Conservation (phyloP, 2,888 invertebrate genomes). For the Steinernema hermaphroditum region DNA sequence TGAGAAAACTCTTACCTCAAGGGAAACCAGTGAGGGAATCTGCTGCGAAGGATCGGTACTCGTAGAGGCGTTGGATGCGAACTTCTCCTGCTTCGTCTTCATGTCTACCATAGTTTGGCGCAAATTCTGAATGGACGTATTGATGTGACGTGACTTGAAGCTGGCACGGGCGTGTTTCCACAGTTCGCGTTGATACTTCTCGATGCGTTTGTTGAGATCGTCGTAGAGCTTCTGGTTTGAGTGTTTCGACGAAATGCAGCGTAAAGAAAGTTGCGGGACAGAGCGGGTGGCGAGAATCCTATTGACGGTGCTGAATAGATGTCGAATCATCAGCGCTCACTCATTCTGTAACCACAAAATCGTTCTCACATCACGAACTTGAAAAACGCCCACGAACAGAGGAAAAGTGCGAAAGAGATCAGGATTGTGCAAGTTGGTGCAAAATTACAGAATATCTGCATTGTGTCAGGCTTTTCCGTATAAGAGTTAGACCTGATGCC, state of each 20-base stretch:
- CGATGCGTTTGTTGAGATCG: constrained; percentile 33
- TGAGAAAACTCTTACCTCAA: neutral
- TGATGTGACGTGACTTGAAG: constrained; percentile 45
- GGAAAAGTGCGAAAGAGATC: too few relatives aligned
- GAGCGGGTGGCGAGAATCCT: neutral
- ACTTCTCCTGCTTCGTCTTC: constrained; percentile 45
- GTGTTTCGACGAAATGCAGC: neutral
- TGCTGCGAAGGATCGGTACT: neutral
- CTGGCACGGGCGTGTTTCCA: constrained; percentile 34
- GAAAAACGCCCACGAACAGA: too few relatives aligned
- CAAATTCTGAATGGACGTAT: constrained; percentile 42
- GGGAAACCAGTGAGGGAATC: neutral
- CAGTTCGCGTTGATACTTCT: constrained; percentile 35
- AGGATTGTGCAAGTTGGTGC: too few relatives aligned
- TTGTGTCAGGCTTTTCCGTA: too few relatives aligned
- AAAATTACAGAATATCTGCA: too few relatives aligned
- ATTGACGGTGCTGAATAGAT: neutral
- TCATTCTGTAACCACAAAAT: constrained; percentile 2
- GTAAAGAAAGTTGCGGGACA: neutral
- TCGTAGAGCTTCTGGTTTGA: constrained; percentile 14
- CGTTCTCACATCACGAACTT: too few relatives aligned
- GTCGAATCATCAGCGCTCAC: neutral
- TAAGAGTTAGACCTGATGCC: too few relatives aligned
- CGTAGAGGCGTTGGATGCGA: neutral
- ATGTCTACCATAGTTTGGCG: constrained; percentile 48